phyloP scores from a whole-genome alignment of 2,797 vertebrate genomes.

The Muraenolepis orangiensis region DNA sequence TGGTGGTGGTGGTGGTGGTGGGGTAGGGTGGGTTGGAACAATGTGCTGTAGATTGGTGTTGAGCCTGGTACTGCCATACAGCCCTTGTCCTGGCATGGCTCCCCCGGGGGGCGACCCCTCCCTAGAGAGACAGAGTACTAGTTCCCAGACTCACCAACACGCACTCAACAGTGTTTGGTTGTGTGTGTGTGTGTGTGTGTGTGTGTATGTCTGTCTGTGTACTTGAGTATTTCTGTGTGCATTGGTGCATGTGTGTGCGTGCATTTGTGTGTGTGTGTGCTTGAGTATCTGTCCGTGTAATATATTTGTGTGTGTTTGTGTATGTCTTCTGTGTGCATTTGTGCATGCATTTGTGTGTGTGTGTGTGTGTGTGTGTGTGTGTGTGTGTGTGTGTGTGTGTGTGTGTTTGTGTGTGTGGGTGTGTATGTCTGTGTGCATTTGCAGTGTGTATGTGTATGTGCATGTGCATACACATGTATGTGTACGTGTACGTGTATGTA shows the following conservation, averaged over 20 bases:
- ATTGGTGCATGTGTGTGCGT: not conserved
- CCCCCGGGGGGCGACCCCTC: not conserved
- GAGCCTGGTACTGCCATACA: not conserved
- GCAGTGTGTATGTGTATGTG: not conserved
- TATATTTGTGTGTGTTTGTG: not conserved
- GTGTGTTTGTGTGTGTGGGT: too few species aligned
- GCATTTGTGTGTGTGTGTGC: too few species aligned
- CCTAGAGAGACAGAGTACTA: not conserved
- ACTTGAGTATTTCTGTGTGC: not conserved
- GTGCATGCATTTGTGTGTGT: not conserved
- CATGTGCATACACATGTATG: not conserved
- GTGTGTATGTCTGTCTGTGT: not conserved
- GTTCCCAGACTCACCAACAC: not conserved
- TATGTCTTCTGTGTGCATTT: not conserved
- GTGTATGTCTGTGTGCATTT: not conserved
- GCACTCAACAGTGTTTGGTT: not conserved
- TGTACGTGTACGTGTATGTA: not conserved
- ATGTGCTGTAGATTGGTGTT: not conserved
- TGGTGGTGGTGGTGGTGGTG: too few species aligned
- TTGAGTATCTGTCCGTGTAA: too few species aligned
- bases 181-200: not conserved
- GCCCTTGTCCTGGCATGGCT: not conserved
- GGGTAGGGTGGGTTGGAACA: too few species aligned
- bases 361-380: not conserved
- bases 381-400: slow-evolving; percentile 4